These are phyloP conservation scores for Trichonephila clavipes DNA, from an alignment of 1,140 invertebrate species.

Conservation along the genomic window DNA sequence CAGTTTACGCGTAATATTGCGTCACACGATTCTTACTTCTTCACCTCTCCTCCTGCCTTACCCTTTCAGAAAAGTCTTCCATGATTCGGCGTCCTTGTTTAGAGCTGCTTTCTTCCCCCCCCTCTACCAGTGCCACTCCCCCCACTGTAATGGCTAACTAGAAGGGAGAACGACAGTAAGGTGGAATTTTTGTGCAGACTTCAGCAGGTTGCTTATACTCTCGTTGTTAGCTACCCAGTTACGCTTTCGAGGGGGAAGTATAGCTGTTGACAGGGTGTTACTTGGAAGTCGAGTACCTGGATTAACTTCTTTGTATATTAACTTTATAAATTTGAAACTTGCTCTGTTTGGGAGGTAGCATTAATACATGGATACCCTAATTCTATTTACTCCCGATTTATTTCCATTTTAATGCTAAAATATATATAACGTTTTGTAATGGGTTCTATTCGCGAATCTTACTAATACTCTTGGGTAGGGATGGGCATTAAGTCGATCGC, in stretches of 20 bases:
- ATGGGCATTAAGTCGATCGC: no score
- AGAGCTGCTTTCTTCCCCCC: conserved; percentile 14
- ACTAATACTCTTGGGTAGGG: no score
- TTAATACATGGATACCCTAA: no score
- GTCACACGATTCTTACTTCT: conserved; percentile 55
- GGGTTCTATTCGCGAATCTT: no score
- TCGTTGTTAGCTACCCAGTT: conserved; percentile 56
- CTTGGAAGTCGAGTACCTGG: conserved; percentile 8
- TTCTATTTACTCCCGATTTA: no score
- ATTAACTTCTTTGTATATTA: neutral
- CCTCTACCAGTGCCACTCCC: neutral
- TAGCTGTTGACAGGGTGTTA: conserved; percentile 48
- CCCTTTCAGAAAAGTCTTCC: neutral
- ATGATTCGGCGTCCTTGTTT: conserved; percentile 57
- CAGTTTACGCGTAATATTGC: conserved; percentile 72
- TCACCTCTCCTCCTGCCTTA: neutral
- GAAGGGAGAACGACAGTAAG: conserved; percentile 25
- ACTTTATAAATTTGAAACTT: no score
- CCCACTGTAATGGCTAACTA: neutral
- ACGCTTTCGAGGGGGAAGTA: neutral
- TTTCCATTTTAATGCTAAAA: no score
- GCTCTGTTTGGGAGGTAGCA: no score
- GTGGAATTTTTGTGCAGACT: conserved; percentile 67
- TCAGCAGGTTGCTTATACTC: conserved; percentile 69
- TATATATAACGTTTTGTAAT: no score